phyloP scores from a whole-genome alignment of 2,797 vertebrate species.

The Anomalospiza imberbis region DNA sequence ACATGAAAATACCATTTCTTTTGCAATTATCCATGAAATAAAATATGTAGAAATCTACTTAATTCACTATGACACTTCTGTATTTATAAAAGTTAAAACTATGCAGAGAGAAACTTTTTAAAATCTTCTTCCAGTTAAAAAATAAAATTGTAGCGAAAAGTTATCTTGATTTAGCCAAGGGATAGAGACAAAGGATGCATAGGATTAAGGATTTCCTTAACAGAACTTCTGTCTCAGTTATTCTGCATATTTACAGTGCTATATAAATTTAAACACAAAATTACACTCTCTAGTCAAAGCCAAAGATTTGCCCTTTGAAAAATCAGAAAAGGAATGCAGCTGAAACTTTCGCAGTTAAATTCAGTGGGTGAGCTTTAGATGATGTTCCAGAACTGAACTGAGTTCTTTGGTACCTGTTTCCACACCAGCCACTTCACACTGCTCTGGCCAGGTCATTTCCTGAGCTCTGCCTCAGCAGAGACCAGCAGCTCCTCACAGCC shows the following conservation, averaged over 20 bases:
- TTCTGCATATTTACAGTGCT: neutral
- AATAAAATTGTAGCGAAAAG: neutral
- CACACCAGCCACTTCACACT: neutral
- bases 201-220: neutral
- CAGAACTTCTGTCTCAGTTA: neutral
- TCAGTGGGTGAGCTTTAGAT: neutral
- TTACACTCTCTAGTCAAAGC: neutral
- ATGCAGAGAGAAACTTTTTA: neutral
- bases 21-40: neutral
- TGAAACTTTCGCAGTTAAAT: neutral
- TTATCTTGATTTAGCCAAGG: neutral
- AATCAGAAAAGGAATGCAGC: neutral
- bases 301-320: neutral
- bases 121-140: neutral
- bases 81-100: neutral
- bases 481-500: neutral
- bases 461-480: neutral
- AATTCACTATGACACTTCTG: neutral
- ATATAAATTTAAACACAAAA: neutral
- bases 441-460: neutral
- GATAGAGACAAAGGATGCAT: neutral
- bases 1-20: neutral
- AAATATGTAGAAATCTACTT: neutral
- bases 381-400: neutral
- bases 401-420: neutral